phyloP scores from a whole-genome alignment of 2,113 vertebrate genomes.

The Leptobrachium leishanense region DNA sequence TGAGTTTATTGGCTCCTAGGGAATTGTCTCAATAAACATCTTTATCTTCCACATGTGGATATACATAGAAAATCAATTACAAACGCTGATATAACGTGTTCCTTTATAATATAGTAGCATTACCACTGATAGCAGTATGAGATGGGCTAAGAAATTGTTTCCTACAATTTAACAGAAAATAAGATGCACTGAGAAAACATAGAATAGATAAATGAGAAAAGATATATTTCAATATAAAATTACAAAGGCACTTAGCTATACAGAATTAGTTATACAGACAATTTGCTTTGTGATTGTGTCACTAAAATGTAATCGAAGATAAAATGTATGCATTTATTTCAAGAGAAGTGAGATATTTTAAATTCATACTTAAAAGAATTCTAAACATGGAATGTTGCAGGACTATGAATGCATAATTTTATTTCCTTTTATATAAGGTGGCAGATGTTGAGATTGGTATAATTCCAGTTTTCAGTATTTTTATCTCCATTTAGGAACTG shows the following conservation, averaged over 20 bases:
- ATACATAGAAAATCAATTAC: no score
- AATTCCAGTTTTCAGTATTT: constrained; percentile 42
- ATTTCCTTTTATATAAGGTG: constrained; percentile 36
- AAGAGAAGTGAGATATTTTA: constrained; percentile 8
- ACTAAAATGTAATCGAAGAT: constrained; percentile 24
- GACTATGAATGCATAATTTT: constrained; percentile 42
- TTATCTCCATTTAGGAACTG: constrained; percentile 41
- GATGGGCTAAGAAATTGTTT: neutral
- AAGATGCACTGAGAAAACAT: constrained; percentile 20
- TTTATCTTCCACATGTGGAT: no score
- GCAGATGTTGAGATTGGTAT: constrained; percentile 46
- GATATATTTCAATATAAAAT: constrained; percentile 24
- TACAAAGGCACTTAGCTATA: constrained; percentile 12
- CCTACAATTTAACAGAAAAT: neutral
- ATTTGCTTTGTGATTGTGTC: neutral
- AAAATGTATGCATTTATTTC: neutral
- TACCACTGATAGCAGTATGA: no score
- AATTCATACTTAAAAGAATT: constrained; percentile 13
- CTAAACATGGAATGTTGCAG: constrained; percentile 12
- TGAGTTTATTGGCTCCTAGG: no score
- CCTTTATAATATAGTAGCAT: no score
- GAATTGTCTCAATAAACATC: no score
- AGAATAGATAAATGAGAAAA: constrained; percentile 8
- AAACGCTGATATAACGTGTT: no score
- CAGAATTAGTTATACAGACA: constrained; percentile 22